phyloP scores from a whole-genome alignment of 2,113 vertebrate species.

The Anas platyrhynchos region DNA sequence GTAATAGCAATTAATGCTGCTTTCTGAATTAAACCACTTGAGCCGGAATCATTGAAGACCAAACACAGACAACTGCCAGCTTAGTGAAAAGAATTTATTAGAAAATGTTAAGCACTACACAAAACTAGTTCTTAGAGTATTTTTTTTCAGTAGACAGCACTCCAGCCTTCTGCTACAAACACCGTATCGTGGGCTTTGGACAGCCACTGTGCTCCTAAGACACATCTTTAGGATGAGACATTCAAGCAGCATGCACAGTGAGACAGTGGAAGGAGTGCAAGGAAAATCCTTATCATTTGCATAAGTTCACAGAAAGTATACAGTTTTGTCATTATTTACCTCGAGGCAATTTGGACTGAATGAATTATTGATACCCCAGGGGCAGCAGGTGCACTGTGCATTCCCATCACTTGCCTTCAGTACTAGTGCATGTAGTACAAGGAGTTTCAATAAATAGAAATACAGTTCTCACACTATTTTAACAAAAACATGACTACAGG shows the following conservation, averaged over 20 bases:
- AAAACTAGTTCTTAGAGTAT: slow-evolving; percentile 51
- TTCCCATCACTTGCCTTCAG: not conserved
- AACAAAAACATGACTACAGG: not conserved
- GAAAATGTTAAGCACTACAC: slow-evolving; percentile 76
- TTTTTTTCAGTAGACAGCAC: slow-evolving; percentile 72
- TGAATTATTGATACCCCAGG: not conserved
- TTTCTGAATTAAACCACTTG: not conserved
- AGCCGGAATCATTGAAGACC: slow-evolving; percentile 20
- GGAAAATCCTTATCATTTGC: not conserved
- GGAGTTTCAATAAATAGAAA: slow-evolving; percentile 2
- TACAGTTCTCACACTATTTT: not conserved
- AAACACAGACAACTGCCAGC: slow-evolving; percentile 46
- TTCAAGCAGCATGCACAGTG: slow-evolving; percentile 40
- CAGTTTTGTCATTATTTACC: not conserved
- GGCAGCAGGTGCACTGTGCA: not conserved
- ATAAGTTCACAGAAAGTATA: not conserved
- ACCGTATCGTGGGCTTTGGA: not conserved
- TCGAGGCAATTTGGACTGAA: not conserved
- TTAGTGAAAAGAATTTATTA: slow-evolving; percentile 81
- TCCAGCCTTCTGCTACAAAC: slow-evolving; percentile 50
- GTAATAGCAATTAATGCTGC: accelerated
- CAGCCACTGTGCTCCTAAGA: slow-evolving; percentile 24
- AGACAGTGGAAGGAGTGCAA: not conserved
- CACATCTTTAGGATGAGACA: not conserved
- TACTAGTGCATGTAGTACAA: not conserved